A percentile compares a stretch with the other conserved stretches of the same genome.
Conservation (phyloP, 2,888 invertebrate species). For the Dichetophora obliterata region DNA sequence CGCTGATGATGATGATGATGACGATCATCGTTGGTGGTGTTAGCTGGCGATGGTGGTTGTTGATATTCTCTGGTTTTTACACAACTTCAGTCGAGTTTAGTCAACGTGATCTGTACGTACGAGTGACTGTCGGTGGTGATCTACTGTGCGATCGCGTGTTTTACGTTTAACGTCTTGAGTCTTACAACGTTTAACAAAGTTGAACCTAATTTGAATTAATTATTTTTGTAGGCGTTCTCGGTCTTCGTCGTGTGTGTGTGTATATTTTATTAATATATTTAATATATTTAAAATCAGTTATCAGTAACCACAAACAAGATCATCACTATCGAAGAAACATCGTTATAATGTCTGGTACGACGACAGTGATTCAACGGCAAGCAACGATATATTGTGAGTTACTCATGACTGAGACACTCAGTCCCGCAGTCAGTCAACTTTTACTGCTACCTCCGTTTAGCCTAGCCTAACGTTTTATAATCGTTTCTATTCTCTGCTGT, state of each 20-base stretch:
- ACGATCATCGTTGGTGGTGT: conserved; percentile 7
- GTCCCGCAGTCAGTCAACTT: too few species aligned
- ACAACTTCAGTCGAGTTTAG: not conserved
- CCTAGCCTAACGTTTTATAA: too few species aligned
- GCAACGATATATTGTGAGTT: too few species aligned
- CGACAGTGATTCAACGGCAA: not conserved
- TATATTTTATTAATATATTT: not conserved
- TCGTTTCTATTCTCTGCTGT: too few species aligned
- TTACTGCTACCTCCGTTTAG: too few species aligned
- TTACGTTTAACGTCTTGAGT: not conserved
- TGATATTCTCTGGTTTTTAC: conserved; percentile 15
- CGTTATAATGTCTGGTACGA: not conserved
- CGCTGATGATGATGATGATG: not conserved
- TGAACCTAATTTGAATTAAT: conserved; percentile 5
- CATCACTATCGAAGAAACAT: not conserved
- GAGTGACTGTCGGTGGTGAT: conserved; percentile 12
- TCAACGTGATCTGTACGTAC: conserved; percentile 6
- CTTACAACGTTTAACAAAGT: conserved; percentile 15
- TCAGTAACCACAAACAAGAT: not conserved
- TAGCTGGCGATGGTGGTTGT: not conserved
- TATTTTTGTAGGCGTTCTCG: not conserved
- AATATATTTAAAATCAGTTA: not conserved
- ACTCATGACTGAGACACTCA: too few species aligned
- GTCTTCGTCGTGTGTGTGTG: conserved; percentile 1
- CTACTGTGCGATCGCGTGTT: not conserved